phyloP scores from a whole-genome alignment of 1,140 invertebrate species.

The Drosophila serrata region DNA sequence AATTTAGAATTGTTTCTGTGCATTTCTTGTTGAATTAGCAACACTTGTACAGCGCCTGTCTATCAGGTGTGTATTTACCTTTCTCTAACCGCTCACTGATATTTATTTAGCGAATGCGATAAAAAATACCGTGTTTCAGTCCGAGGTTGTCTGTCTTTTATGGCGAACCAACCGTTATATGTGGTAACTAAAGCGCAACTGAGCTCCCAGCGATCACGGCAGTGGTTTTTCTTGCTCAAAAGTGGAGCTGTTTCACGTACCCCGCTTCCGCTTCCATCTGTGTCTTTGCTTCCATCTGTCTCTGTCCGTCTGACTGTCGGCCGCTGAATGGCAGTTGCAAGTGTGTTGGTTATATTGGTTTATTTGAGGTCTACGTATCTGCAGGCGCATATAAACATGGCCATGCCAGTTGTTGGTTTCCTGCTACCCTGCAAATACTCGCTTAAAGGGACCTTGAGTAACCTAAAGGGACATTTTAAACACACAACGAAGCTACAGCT shows the following conservation, averaged over 20 bases:
- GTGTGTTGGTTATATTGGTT: constrained; percentile 57
- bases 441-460: background rate
- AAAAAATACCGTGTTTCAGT: constrained; percentile 25
- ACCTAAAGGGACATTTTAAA: background rate
- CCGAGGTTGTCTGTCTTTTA: constrained; percentile 20
- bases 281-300: constrained; percentile 15
- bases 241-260: constrained; percentile 32
- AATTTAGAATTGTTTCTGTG: background rate
- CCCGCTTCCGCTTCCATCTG: constrained; percentile 27
- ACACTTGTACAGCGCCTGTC: constrained; percentile 20
- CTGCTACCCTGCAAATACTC: constrained; percentile 21
- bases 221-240: constrained; percentile 70
- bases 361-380: constrained; percentile 46
- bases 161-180: constrained; percentile 69
- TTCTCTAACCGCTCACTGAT: constrained; percentile 23
- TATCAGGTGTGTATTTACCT: constrained; percentile 27
- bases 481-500: background rate
- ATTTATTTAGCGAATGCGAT: constrained; percentile 36
- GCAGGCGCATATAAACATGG: constrained; percentile 51
- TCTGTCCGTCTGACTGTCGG: constrained; percentile 25
- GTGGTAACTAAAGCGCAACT: constrained; percentile 65
- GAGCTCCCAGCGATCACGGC: constrained; percentile 59
- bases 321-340: constrained; percentile 61
- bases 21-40: constrained; percentile 13
- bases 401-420: constrained; percentile 29